Conservation (phyloP, 2,797 vertebrate species). For the Poliocrania exsul region DNA sequence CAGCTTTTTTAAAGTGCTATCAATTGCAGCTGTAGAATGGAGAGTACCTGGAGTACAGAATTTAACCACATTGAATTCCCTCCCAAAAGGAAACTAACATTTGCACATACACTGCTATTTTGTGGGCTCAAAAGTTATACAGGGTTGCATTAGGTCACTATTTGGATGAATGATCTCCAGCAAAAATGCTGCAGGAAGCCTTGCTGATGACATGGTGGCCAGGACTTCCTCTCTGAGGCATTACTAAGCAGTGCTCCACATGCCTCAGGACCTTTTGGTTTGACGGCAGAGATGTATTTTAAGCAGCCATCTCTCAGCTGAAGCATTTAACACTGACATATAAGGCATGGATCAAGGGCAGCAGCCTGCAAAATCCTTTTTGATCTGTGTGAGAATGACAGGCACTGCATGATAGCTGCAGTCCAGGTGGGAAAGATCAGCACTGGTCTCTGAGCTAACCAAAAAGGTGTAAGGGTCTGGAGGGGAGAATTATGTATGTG, state of each 20-base stretch:
- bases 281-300: background rate
- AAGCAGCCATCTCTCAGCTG: background rate
- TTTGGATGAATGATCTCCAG: background rate
- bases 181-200: background rate
- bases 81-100: background rate
- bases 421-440: conserved; percentile 31
- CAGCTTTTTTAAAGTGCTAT: conserved; percentile 18
- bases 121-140: background rate
- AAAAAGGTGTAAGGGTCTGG: background rate
- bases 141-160: background rate
- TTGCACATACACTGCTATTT: background rate
- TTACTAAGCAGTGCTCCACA: background rate
- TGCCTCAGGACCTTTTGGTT: background rate
- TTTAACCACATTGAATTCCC: background rate
- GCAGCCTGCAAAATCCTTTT: conserved; percentile 24
- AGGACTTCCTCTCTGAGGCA: background rate
- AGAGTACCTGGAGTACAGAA: conserved; percentile 21
- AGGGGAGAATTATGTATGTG: background rate
- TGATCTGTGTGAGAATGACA: conserved; percentile 34
- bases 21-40: conserved; percentile 26
- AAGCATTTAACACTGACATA: background rate
- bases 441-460: background rate
- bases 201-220: background rate
- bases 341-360: conserved; percentile 20
- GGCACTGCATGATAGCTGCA: background rate